Percentiles rank a stretch among this genome's conserved stretches.
These are phyloP conservation scores for Zaprionus ornatus DNA, from an alignment of 1,140 invertebrate species.

Conservation along the genomic window DNA sequence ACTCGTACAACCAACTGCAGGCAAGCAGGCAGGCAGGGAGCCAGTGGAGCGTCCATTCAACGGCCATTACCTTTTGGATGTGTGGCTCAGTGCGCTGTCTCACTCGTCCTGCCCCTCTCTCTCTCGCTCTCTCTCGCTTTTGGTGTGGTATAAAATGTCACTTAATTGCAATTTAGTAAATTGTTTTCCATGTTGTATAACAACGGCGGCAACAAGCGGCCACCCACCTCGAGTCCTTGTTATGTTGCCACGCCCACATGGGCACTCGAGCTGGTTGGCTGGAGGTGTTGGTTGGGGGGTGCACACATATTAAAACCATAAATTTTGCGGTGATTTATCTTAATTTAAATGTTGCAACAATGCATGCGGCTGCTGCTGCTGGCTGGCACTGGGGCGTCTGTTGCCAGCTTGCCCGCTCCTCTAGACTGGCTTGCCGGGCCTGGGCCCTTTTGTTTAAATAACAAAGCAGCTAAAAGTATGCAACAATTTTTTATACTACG, in stretches of 20 bases:
- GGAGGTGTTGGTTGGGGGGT: background rate
- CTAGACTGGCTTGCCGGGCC: conserved; percentile 10
- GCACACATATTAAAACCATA: conserved; percentile 82
- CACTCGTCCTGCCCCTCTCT: background rate
- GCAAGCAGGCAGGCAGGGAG: background rate
- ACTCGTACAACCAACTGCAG: conserved; percentile 9
- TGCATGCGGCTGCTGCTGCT: conserved; percentile 55
- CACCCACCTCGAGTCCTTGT: conserved; percentile 16
- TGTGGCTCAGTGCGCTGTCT: conserved; percentile 16
- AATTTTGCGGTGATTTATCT: conserved; percentile 84
- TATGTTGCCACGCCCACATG: conserved; percentile 6
- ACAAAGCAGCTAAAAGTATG: conserved; percentile 81
- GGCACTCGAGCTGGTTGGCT: background rate
- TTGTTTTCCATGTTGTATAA: conserved; percentile 83
- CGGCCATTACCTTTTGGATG: conserved; percentile 48
- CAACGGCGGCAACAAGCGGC: conserved; percentile 74
- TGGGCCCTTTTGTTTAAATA: conserved; percentile 76
- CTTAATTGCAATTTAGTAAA: conserved; percentile 84
- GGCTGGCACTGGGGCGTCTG: conserved; percentile 43
- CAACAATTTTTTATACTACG: conserved; percentile 56
- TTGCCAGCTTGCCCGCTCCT: conserved; percentile 22
- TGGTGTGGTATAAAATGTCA: conserved; percentile 77
- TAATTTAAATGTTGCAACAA: conserved; percentile 84
- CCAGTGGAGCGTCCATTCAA: conserved; percentile 46
- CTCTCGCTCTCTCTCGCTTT: background rate